These are phyloP conservation scores for Diuraphis noxia DNA, from an alignment of 1,140 invertebrate species.

Conservation along the genomic window DNA sequence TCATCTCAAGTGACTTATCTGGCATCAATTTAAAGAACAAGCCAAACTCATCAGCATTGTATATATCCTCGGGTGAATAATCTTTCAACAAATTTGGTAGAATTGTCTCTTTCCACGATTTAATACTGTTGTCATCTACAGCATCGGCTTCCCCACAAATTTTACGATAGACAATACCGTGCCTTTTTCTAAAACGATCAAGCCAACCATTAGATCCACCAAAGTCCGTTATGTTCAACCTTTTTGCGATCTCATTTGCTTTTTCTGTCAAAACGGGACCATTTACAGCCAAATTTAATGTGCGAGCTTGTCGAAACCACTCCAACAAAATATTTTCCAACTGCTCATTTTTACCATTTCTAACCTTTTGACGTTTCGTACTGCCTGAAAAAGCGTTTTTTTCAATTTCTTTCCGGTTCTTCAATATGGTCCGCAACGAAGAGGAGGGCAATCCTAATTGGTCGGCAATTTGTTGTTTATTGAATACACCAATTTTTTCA, in stretches of 20 bases:
- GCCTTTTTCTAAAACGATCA: neutral
- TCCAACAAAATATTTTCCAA: too few relatives aligned
- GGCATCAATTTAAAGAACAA: constrained; percentile 23
- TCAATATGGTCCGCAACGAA: constrained; percentile 4
- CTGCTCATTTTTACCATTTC: too few relatives aligned
- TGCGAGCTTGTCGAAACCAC: too few relatives aligned
- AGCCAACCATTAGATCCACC: neutral
- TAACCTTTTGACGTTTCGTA: too few relatives aligned
- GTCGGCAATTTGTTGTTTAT: neutral
- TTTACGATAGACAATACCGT: too few relatives aligned
- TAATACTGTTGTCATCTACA: neutral
- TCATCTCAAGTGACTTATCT: neutral
- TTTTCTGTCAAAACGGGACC: neutral
- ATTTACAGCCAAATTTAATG: too few relatives aligned
- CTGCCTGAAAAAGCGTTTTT: neutral
- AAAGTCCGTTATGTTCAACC: neutral
- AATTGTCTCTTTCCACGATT: neutral
- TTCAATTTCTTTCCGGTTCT: neutral
- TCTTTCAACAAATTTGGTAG: neutral
- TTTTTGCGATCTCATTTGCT: neutral
- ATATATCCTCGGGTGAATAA: neutral
- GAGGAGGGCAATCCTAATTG: neutral
- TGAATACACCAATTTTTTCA: constrained; percentile 1
- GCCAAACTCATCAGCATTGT: neutral
- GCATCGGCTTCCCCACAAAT: neutral